Base-by-base conservation (phyloP, 2,113 vertebrate species). In the Chaetodon auriga region DNA sequence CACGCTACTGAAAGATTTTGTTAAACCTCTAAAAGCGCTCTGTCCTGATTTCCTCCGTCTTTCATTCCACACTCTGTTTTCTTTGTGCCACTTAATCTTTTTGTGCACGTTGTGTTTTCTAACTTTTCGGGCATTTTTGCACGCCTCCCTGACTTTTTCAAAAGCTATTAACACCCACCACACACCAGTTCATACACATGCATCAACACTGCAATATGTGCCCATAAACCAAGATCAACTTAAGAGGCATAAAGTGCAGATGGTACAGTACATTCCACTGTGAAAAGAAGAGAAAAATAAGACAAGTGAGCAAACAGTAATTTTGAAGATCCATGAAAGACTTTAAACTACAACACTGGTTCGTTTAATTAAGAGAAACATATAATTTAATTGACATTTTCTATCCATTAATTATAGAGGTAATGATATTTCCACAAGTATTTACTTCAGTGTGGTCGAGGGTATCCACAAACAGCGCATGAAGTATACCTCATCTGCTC, bases 11-110 rank as follows among this genome's bases (percentile, higher is more conserved):
- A 69, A 71, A 41, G 46, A 68, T 72, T 83, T 60, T 57, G 10
- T 70, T 15, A 30, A 72, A 61, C 38, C 48, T 55, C 48, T 64
- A 48, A 68, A 80, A 82, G 41, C 19, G 11, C 71, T 75, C 7
- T 19, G 5, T 58, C 36, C 54, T 57, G 10, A 64, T 65, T 55
- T 71, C 66, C 36, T 70, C 51, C 23, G 4, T 77, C 43, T 65
- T 18, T 53, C 49, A 30, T 30, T 63, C 10, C 14, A 11, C 16
- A 16, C 41, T 49, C 10, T 30, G 23, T 61, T 35, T 66, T 57
- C 30, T 71, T 35, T 58, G 13, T 57, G 45, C 46, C 54, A 71
- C 54, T 13, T 78, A 30, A 78, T 63, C 41, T 35, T 30, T 58
- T 64, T 76, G 23, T 38, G 3, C 18, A 30, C 25, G 6, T 46